Percentiles rank a stretch among this genome's conserved stretches.
phyloP scores from a whole-genome alignment of 2,797 vertebrate genomes.

The Molossus alvarezi region DNA sequence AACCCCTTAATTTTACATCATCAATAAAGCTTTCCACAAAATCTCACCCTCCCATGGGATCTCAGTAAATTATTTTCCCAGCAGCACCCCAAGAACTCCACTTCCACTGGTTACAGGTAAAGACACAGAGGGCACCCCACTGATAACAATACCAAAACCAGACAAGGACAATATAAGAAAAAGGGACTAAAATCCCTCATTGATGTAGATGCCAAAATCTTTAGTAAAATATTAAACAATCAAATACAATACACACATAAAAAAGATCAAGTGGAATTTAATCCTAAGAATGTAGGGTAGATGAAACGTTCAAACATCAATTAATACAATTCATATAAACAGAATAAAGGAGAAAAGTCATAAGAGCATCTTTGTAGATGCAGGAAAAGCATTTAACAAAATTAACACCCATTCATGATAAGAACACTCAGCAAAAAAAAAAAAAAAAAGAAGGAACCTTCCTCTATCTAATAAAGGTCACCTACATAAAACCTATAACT shows the following conservation, averaged over 20 bases:
- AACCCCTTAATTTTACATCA: no score
- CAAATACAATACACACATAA: not conserved
- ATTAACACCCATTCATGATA: not conserved
- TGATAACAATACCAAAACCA: no score
- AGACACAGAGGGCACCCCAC: no score
- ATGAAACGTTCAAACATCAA: constrained; percentile 32
- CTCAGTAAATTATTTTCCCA: no score
- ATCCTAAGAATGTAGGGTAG: not conserved
- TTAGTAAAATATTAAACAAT: constrained; percentile 26
- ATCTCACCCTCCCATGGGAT: no score
- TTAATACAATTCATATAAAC: constrained; percentile 33
- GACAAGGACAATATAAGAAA: no score
- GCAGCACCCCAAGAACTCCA: no score
- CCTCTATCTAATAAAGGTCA: constrained; percentile 8
- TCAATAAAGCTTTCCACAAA: no score
- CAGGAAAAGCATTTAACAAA: not conserved
- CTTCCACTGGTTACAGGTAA: no score
- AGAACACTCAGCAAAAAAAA: constrained; percentile 13
- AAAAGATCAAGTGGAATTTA: constrained; percentile 8
- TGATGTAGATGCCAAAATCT: no score
- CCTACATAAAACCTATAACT: constrained; percentile 6
- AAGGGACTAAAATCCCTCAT: no score
- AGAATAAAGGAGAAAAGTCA: constrained; percentile 38
- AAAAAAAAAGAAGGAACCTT: not conserved
- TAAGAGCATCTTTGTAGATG: not conserved